These are phyloP conservation scores for Apeira syringaria DNA, from an alignment of 2,888 invertebrate genomes.

Conservation along the genomic window DNA sequence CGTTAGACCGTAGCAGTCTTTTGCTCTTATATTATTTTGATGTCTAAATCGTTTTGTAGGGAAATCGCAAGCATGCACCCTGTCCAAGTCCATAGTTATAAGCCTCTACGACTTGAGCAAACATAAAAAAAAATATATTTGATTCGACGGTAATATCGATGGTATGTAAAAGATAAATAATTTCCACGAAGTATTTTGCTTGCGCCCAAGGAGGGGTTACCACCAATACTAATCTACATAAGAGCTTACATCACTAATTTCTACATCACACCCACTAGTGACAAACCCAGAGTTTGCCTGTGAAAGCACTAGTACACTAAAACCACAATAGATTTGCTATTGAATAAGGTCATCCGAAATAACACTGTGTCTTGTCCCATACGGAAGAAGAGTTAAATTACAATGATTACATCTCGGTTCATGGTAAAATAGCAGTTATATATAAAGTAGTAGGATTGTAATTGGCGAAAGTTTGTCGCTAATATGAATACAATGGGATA, in stretches of 20 bases:
- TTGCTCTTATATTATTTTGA: too few species aligned
- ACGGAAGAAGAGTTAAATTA: background rate
- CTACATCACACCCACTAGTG: conserved; percentile 44
- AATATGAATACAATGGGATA: conserved; percentile 79
- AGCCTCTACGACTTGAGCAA: too few species aligned
- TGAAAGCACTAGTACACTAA: conserved; percentile 50
- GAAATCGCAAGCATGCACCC: too few species aligned
- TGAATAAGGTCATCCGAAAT: background rate
- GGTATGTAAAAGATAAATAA: too few species aligned
- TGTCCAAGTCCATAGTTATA: too few species aligned
- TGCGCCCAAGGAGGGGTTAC: too few species aligned
- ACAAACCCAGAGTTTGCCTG: conserved; percentile 50
- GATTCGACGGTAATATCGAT: too few species aligned
- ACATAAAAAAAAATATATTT: too few species aligned
- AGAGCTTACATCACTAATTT: conserved; percentile 19
- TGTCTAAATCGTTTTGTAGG: too few species aligned
- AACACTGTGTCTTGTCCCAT: conserved; percentile 27
- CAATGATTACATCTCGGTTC: background rate
- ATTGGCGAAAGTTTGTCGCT: conserved; percentile 72
- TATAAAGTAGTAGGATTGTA: conserved; percentile 29
- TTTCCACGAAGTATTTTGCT: too few species aligned
- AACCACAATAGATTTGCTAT: background rate
- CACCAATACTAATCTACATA: background rate
- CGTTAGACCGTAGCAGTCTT: too few species aligned
- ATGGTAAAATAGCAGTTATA: background rate